Evolutionary conservation across 2,888 invertebrate species (phyloP), one percentile per base, ranked within the genome.

Genomic region (Timema cristinae): DNA sequence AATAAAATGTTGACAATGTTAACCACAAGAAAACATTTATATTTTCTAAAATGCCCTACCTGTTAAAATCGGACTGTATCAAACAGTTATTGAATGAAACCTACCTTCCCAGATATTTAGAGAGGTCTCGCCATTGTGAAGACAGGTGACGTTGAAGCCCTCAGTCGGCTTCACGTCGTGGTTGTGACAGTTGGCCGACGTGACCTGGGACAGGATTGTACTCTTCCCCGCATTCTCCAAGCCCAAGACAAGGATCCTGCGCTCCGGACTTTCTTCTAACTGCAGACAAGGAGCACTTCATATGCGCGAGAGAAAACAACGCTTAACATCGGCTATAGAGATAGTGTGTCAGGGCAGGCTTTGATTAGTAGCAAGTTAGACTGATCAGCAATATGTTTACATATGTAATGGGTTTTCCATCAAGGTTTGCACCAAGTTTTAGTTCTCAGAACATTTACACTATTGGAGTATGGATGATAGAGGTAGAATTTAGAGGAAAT

Each of bases 221-320:
- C 82, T 82, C 76, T 83, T 83, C 56, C 83, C 83, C 63, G 82
- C 79, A 49, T 79, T 79, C 70, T 81, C 80, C 75, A 83, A 76
- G 6, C 83, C 83, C 73, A 83, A 76, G 6, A 83, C 79, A 7
- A 83, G 76, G 6, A 83, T 79, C 74, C 81, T 79, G 69, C 79
- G 80, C 72, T 82, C 82, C 13, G 80, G 79, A 68, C 75, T 80
- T 68, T 83, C 82, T 74, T 82, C 82, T 82, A 83, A 71, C 70
- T 76, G 70, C 48, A 50, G 73, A 68, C 59, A 71, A 54, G 66
- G 72, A 70, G 11, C 16, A 13, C n/a, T 16, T 49, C 7, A 32
- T 51, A 54, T 50, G 6, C 4, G 32, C 32, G 13, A n/a, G 13
- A 54, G 15, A 54, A 54, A 54, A 54, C 54, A 6, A 32, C 32